Conservation (phyloP, 1,140 invertebrate species). For the Drosophila busckii region DNA sequence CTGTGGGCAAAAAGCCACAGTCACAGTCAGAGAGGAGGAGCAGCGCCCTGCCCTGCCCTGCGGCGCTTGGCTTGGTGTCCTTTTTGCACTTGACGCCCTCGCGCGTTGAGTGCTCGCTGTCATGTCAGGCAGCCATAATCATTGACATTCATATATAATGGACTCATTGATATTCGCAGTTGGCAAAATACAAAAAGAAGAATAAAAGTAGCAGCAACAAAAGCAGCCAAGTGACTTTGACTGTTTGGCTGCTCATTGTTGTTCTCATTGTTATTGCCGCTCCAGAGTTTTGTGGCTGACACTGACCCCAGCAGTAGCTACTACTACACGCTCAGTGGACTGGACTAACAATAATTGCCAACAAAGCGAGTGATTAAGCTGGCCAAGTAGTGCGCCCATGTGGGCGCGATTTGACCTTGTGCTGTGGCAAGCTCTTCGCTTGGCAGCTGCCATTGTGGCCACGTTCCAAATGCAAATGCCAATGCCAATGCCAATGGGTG, state of each 20-base stretch:
- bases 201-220: slow-evolving; percentile 44
- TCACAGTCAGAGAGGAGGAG: no score
- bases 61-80: background rate
- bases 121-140: slow-evolving; percentile 68
- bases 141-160: slow-evolving; percentile 73
- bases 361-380: slow-evolving; percentile 74
- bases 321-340: slow-evolving; percentile 37
- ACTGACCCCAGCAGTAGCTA: slow-evolving; percentile 2
- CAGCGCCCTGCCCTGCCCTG: background rate
- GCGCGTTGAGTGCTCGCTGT: slow-evolving; percentile 40
- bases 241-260: slow-evolving; percentile 7
- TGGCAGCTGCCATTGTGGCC: no score
- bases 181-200: no score
- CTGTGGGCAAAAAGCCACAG: slow-evolving; percentile 1
- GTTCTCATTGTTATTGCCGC: slow-evolving; percentile 13
- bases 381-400: no score
- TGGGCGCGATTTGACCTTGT: no score
- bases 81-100: slow-evolving; percentile 5
- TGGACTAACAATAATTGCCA: slow-evolving; percentile 63
- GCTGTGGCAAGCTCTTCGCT: no score
- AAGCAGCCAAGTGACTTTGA: slow-evolving; percentile 55
- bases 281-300: slow-evolving; percentile 2
- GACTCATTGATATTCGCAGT: slow-evolving; percentile 70
- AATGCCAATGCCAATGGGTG: no score
- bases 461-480: no score